phyloP scores from a whole-genome alignment of 2,888 invertebrate genomes.

The Aporophyla nigra region DNA sequence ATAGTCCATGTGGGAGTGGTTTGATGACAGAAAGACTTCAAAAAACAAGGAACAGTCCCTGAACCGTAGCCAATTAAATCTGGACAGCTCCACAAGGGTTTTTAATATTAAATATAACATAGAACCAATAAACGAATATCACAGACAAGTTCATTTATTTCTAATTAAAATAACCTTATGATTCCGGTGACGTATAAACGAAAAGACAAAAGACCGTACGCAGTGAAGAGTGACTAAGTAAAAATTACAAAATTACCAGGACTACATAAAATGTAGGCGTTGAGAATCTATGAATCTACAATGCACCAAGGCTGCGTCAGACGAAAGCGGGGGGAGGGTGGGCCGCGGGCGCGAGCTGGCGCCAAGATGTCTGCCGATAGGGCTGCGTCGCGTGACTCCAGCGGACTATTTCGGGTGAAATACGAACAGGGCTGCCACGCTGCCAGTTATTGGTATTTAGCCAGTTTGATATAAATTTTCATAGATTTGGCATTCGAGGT shows the following conservation, averaged over 20 bases:
- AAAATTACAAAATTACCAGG: slow-evolving; percentile 56
- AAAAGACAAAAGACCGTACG: slow-evolving; percentile 19
- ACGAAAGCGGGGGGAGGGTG: slow-evolving; percentile 57
- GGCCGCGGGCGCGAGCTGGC: slow-evolving; percentile 66
- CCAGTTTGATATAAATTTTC: slow-evolving; percentile 58
- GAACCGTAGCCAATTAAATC: background rate
- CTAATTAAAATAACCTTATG: background rate
- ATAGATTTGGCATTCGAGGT: slow-evolving; percentile 54
- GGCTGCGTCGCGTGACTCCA: slow-evolving; percentile 77
- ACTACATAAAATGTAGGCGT: slow-evolving; percentile 64
- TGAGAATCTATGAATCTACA: slow-evolving; percentile 70
- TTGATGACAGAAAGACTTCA: background rate
- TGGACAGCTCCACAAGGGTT: background rate
- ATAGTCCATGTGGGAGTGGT: background rate
- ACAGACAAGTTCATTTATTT: background rate
- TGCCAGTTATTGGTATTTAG: slow-evolving; percentile 67
- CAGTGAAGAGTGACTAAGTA: slow-evolving; percentile 48
- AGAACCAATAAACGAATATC: background rate
- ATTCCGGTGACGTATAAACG: slow-evolving; percentile 11
- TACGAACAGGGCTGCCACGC: slow-evolving; percentile 65
- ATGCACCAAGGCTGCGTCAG: slow-evolving; percentile 73
- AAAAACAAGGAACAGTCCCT: background rate
- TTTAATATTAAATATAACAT: background rate
- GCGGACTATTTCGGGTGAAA: slow-evolving; percentile 71
- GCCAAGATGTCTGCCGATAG: slow-evolving; percentile 84